Conservation (phyloP, 2,888 invertebrate species). For the Cheilosia vulpina region DNA sequence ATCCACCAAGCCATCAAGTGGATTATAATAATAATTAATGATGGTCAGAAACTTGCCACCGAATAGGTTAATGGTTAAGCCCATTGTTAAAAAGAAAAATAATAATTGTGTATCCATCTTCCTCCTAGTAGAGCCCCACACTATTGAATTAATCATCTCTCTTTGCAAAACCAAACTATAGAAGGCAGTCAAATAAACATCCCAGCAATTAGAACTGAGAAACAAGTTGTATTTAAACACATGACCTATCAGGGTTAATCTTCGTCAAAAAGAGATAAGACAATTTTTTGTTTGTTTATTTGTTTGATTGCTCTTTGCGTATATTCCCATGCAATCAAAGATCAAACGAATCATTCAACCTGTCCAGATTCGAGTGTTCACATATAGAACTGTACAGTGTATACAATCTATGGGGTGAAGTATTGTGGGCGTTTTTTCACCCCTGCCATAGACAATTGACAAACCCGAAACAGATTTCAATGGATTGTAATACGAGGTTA, state of each 20-base stretch:
- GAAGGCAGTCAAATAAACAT: conserved; percentile 23
- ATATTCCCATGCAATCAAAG: conserved; percentile 67
- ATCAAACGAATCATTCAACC: conserved; percentile 75
- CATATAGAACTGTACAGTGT: conserved; percentile 38
- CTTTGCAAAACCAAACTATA: conserved; percentile 39
- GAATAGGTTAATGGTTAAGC: conserved; percentile 28
- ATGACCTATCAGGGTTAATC: conserved; percentile 50
- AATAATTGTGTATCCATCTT: conserved; percentile 4
- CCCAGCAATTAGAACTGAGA: conserved; percentile 18
- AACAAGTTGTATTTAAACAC: conserved; percentile 50
- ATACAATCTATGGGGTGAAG: conserved; percentile 51
- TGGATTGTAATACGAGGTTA: conserved; percentile 35
- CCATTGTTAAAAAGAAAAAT: conserved; percentile 13
- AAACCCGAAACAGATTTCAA: conserved; percentile 51
- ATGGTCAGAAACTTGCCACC: conserved; percentile 46
- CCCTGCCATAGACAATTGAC: conserved; percentile 57
- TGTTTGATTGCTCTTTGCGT: conserved; percentile 50
- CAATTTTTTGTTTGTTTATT: conserved; percentile 45
- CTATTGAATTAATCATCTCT: conserved; percentile 42
- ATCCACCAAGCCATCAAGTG: conserved; percentile 28
- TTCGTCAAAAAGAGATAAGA: conserved; percentile 49
- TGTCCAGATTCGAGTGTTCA: conserved; percentile 62
- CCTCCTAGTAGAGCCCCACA: not conserved
- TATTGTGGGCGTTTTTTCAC: conserved; percentile 70
- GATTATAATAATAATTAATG: conserved; percentile 50